These are phyloP conservation scores for Zaprionus tsacasi DNA, from an alignment of 1,140 invertebrate species.

Conservation along the genomic window DNA sequence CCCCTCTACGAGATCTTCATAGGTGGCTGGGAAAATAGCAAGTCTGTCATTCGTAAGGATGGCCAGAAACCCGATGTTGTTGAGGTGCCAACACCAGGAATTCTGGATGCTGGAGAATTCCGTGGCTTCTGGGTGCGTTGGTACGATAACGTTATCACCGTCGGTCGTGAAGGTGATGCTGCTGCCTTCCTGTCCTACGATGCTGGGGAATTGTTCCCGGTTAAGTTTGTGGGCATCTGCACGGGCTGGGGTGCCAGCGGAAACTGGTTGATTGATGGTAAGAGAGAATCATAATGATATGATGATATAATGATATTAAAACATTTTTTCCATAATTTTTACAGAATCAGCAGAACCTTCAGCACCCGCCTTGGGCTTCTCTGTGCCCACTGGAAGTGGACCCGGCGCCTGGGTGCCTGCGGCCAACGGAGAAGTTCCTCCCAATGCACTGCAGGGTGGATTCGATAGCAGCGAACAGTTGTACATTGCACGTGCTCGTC, in stretches of 20 bases:
- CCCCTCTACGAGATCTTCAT: conserved; percentile 93
- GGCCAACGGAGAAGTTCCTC: conserved; percentile 88
- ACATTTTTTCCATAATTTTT: background rate
- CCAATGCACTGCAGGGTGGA: conserved; percentile 90
- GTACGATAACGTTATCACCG: conserved; percentile 86
- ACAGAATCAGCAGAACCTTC: conserved; percentile 55
- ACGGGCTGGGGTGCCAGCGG: conserved; percentile 93
- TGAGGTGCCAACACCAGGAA: conserved; percentile 88
- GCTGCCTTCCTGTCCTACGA: conserved; percentile 89
- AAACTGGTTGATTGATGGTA: conserved; percentile 93
- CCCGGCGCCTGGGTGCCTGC: conserved; percentile 88
- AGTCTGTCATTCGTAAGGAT: conserved; percentile 93
- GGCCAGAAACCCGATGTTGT: conserved; percentile 91
- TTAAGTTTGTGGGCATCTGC: conserved; percentile 91
- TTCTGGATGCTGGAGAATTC: conserved; percentile 89
- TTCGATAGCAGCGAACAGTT: conserved; percentile 89
- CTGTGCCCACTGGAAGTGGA: conserved; percentile 61
- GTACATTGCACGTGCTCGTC: conserved; percentile 89
- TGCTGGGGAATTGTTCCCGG: conserved; percentile 88
- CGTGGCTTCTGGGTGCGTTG: conserved; percentile 94
- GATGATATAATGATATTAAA: conserved; percentile 1
- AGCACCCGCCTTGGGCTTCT: conserved; percentile 64
- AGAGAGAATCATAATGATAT: conserved; percentile 41
- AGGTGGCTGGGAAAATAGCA: conserved; percentile 93
- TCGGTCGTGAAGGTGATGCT: conserved; percentile 85